Evolutionary conservation across 2,113 vertebrate species (phyloP).

Genomic region (Ia io): DNA sequence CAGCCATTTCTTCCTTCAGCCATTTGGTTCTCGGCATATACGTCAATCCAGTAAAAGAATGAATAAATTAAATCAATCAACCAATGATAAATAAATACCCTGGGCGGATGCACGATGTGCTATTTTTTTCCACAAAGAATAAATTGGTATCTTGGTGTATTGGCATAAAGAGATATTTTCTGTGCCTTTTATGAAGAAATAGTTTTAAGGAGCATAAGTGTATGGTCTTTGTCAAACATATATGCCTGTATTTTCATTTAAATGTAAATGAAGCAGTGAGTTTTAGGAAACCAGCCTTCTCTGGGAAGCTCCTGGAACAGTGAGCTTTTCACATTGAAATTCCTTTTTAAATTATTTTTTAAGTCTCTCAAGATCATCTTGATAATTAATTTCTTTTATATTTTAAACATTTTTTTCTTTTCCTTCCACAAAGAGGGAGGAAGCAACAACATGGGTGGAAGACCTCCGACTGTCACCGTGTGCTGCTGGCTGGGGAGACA

Average conservation of each 20-base stretch:
- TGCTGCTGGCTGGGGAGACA: slow-evolving; percentile 44
- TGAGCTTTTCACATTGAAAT: slow-evolving; percentile 61
- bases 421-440: slow-evolving; percentile 35
- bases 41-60: neutral
- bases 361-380: slow-evolving; percentile 54
- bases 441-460: neutral
- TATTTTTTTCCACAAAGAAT: slow-evolving; percentile 25
- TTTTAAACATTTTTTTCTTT: slow-evolving; percentile 55
- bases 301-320: slow-evolving; percentile 16
- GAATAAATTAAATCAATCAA: neutral
- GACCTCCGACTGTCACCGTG: neutral
- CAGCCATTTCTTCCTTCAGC: neutral
- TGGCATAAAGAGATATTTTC: neutral
- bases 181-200: slow-evolving; percentile 47
- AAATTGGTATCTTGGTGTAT: neutral
- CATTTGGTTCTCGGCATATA: neutral
- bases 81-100: neutral
- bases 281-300: neutral
- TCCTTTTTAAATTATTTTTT: slow-evolving; percentile 64
- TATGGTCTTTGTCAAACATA: slow-evolving; percentile 59
- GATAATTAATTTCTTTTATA: slow-evolving; percentile 70
- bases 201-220: slow-evolving; percentile 44
- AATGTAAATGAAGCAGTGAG: slow-evolving; percentile 64
- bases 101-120: neutral
- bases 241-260: slow-evolving; percentile 68